Base-by-base conservation (phyloP, 2,888 invertebrate genomes). In the Eulithis prunata region DNA sequence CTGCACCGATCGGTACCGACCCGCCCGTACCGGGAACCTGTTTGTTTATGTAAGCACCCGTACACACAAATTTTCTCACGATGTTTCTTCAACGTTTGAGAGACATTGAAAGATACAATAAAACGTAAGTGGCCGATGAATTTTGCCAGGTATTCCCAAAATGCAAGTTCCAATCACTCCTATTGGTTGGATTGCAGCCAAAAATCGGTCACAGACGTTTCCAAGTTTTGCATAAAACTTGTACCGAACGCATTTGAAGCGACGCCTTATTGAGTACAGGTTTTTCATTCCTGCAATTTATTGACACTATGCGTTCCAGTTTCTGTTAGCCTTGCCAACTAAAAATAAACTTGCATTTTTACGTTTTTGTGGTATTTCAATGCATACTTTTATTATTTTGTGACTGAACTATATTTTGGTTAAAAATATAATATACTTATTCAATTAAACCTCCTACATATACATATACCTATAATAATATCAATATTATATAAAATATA, bases 201-300 rank as follows among this genome's bases (percentile, higher is more conserved):
- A 84, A 66, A 65, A 60, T 66, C 73, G 73, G 75, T 76, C 74
- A 82, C 88, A 89, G 86, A 87, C 87, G 86, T 81, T 86, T 75
- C 75, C 76, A 81, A 84, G 79, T 82, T 87, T 82, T 84, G 80
- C 84, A 86, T 85, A 80, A 83, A 89, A 82, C 77, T 83, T 81
- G 78, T 80, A 81, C 77, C 78, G 70, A 82, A 85, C 78, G 81
- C 83, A 83, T 88, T 83, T 85, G 84, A 88, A 83, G 84, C 85
- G 84, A 86, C 74, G 71, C 76, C 73, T 68, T 68, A 73, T 73
- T 64, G 71, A 73, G 74, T 63, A 62, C 64, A 68, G 67, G 66
- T 71, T 70, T 69, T 72, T 71, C 65, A 62, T 55, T 64, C 51
- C 57, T 62, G 60, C 72, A 85, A 87, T 87, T 85, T 88, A 86